Percentiles rank a stretch among this genome's conserved stretches.
phyloP scores from a whole-genome alignment of 2,797 vertebrate species.

The Poecilia gillii region DNA sequence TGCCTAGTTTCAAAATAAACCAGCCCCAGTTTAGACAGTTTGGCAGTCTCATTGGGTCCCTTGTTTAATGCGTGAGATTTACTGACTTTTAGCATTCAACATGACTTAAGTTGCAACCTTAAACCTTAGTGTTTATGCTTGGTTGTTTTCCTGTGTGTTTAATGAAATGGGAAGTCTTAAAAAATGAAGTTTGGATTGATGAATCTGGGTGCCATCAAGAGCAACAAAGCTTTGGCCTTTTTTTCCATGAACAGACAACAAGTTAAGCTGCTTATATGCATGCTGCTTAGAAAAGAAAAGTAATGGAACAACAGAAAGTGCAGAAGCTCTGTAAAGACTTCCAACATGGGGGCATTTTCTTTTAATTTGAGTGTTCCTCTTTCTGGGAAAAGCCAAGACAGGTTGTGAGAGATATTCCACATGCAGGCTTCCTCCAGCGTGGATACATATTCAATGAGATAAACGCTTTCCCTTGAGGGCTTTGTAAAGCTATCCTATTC shows the following conservation, averaged over 20 bases:
- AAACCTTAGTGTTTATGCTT: background rate
- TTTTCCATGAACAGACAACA: slow-evolving; percentile 66
- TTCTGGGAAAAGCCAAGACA: slow-evolving; percentile 22
- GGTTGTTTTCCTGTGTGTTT: slow-evolving; percentile 24
- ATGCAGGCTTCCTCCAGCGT: slow-evolving; percentile 31
- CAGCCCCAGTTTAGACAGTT: slow-evolving; percentile 6
- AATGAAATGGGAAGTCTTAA: slow-evolving; percentile 28
- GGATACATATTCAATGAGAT: slow-evolving; percentile 73
- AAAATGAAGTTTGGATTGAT: slow-evolving; percentile 47
- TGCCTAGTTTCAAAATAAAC: slow-evolving; percentile 34
- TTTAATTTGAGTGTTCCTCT: slow-evolving; percentile 36
- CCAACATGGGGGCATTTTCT: slow-evolving; percentile 30
- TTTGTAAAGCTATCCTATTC: slow-evolving; percentile 75
- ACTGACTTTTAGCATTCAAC: background rate
- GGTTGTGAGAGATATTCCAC: slow-evolving; percentile 41
- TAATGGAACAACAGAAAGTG: slow-evolving; percentile 62
- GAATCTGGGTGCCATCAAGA: slow-evolving; percentile 48
- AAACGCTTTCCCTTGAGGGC: slow-evolving; percentile 68
- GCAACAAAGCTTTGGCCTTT: slow-evolving; percentile 67
- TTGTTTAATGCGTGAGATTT: slow-evolving; percentile 3
- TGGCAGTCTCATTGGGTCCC: background rate
- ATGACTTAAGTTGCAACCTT: background rate
- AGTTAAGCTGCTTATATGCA: slow-evolving; percentile 75
- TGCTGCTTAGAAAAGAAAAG: slow-evolving; percentile 73
- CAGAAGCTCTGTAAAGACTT: slow-evolving; percentile 30